A percentile compares a stretch with the other conserved stretches of the same genome.
phyloP scores from a whole-genome alignment of 2,797 vertebrate genomes.

The Myotis planiceps region DNA sequence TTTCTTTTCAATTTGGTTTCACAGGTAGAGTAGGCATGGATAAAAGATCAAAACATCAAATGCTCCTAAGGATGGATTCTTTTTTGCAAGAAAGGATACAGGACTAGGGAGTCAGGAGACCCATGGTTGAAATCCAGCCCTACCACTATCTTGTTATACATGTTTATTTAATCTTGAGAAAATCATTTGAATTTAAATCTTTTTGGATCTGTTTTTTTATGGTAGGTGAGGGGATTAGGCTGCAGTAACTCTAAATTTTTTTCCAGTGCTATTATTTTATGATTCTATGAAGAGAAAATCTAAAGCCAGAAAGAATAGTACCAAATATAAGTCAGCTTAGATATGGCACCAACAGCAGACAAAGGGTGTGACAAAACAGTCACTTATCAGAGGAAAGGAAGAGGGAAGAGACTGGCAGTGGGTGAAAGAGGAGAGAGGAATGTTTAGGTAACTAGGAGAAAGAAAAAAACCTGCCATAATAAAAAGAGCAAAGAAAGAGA shows the following conservation, averaged over 20 bases:
- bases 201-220: slow-evolving; percentile 45
- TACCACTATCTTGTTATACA: background rate
- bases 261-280: background rate
- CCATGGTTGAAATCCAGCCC: background rate
- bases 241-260: slow-evolving; percentile 40
- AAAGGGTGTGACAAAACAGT: background rate
- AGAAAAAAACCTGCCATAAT: background rate
- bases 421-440: background rate
- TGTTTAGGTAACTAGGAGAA: background rate
- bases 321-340: slow-evolving; percentile 13
- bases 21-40: background rate
- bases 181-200: slow-evolving; percentile 40
- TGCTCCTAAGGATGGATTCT: background rate
- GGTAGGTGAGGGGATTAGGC: background rate
- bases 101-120: background rate
- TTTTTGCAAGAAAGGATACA: background rate
- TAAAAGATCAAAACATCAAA: slow-evolving; percentile 47
- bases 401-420: background rate
- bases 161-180: background rate
- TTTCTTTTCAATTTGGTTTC: slow-evolving; percentile 39
- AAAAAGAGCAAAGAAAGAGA: slow-evolving; percentile 11
- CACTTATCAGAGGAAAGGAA: background rate
- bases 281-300: slow-evolving; percentile 30
- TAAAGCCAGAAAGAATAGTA: slow-evolving; percentile 50
- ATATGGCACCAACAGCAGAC: background rate